A percentile compares a stretch with the other conserved stretches of the same genome.
Evolutionary conservation across 2,888 invertebrate genomes (phyloP).

Genomic region (Drosophila emarginata): DNA sequence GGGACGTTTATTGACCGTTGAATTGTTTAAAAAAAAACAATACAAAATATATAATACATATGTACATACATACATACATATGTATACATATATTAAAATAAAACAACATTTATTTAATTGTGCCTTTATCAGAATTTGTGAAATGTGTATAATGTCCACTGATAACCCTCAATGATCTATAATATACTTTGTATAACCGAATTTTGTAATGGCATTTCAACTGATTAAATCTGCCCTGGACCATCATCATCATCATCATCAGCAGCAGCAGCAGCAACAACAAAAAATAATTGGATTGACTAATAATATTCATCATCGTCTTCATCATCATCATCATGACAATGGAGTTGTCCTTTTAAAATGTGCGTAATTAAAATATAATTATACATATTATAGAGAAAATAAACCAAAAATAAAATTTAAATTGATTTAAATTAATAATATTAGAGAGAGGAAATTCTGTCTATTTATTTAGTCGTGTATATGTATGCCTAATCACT

Average conservation of each 20-base stretch:
- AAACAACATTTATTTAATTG: slow-evolving; percentile 1
- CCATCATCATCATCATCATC: slow-evolving; percentile 65
- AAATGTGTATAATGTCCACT: not conserved
- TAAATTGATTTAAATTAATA: no score
- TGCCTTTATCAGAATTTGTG: slow-evolving; percentile 6
- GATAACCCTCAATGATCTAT: not conserved
- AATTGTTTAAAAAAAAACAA: not conserved
- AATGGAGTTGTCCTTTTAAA: slow-evolving; percentile 81
- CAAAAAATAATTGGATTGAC: slow-evolving; percentile 60
- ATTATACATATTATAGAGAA: not conserved
- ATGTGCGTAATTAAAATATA: slow-evolving; percentile 66
- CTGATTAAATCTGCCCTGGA: slow-evolving; percentile 80
- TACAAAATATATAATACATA: no score
- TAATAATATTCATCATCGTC: slow-evolving; percentile 50
- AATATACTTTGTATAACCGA: slow-evolving; percentile 9
- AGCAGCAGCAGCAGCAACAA: slow-evolving; percentile 53
- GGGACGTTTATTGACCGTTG: no score
- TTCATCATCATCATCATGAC: slow-evolving; percentile 15
- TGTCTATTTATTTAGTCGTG: no score
- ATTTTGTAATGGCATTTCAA: slow-evolving; percentile 73
- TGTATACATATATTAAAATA: no score
- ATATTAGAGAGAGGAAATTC: no score
- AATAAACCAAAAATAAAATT: not conserved
- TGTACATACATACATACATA: no score
- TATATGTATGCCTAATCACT: no score